Evolutionary conservation across 2,888 invertebrate species (phyloP), one percentile per base, ranked within the genome.

Genomic region (Congeria kusceri): DNA sequence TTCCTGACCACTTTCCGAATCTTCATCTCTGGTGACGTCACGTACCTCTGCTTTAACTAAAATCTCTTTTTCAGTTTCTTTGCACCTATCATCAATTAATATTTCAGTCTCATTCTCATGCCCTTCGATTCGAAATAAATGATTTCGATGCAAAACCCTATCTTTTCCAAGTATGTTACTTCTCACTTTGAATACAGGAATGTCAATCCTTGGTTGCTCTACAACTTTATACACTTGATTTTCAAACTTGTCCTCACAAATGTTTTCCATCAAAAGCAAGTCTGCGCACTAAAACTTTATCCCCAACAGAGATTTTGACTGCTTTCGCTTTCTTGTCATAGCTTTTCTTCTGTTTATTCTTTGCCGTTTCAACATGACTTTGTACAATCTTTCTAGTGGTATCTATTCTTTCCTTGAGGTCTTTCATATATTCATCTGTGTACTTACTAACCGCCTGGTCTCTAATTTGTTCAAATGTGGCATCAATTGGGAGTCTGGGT

Each of bases 261-360:
- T 65, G 72, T 49, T 65, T 65, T 13, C 64, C 72, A 11, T 46
- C 64, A 44, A 53, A 29, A 59, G 29, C 9, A 47, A 59, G 46
- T 53, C 66, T 3, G 66, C 73, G n/a, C n/a, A n/a, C n/a, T n/a
- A 73, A 53, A 9, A 73, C 73, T 25, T 49, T 49, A 28, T 73
- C 66, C 23, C 73, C 73, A 23, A 73, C 23, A 3, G 2, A 29
- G 3, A 73, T 15, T 23, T 67, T 61, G 3, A 20, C 32, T 15
- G 44, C 49, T 53, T 29, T 61, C 1, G 58, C 59, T 39, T 44
- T 49, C 61, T 39, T 53, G 27, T 73, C 67, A 56, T 61, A 73
- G 1, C 61, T 18, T 27, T 67, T 20, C 32, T 73, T 66, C 27
- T 67, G 59, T 59, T 62, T 67, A 0, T 2, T 11, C 18, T 62